Evolutionary conservation across 2,797 vertebrate genomes (phyloP), one percentile per base, ranked within the genome.

Genomic region (Tapirus indicus): DNA sequence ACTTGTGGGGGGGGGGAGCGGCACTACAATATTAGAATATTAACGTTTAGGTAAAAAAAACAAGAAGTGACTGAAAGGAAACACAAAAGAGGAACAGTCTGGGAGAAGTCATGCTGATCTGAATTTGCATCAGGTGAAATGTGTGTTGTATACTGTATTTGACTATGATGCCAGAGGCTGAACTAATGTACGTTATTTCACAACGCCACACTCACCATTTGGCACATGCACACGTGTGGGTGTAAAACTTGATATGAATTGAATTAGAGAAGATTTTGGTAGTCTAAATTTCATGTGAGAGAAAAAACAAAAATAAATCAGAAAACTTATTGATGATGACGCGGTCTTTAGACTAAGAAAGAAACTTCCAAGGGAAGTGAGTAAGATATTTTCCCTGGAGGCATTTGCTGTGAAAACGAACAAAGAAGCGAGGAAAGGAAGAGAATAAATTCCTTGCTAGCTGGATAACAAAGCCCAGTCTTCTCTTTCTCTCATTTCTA

Each of bases 401-500:
- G n/a, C 16, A 52, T 95, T 35, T 87, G 41, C 62, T 91, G 58
- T 18, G 25, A 88, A 92, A 94, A 80, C 44, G 58, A 80, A 94
- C 69, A 85, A 80, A 90, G 78, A 84, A 49, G 17, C 75, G 21
- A 58, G 32, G 56, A 91, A 64, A 12, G n/a, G 56, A 86, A 52
- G 25, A 74, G 41, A 91, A 82, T 68, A 64, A 92, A 80, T 75
- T 92, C 88, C 47, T 69, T 29, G 9, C 2, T 79, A 75, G 8
- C 68, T 66, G 56, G 11, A 60, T 68, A 69, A 84, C 54, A 88
- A 88, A 71, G 47, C 6, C 49, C 47, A 41, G 44, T 47, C 27
- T 93, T 84, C 64, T 38, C 35, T 92, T 62, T n/a, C 75, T 95
- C 52, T 56, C 66, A 72, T 68, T 90, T 97, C 88, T 93, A 32